Evolutionary conservation across 2,888 invertebrate species (phyloP).

Genomic region (Dinocampus coccinellae): DNA sequence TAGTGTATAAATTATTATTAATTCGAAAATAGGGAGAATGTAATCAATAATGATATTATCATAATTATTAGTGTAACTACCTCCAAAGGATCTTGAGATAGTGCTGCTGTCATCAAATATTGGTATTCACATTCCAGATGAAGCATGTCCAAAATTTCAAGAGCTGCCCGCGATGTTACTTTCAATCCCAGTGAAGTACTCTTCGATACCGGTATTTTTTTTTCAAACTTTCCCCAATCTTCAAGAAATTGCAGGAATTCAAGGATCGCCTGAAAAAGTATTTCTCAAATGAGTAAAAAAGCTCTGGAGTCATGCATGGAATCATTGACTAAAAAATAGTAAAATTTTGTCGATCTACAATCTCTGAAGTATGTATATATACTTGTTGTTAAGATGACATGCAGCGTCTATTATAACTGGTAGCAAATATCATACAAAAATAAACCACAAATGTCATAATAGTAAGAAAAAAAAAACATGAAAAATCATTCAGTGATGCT

Average conservation of each 20-base stretch:
- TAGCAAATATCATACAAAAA: too few species aligned
- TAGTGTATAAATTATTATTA: constrained; percentile 14
- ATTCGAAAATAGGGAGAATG: background rate
- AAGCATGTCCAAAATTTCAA: background rate
- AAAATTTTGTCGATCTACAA: background rate
- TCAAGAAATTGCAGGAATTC: background rate
- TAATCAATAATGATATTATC: background rate
- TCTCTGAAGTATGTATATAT: background rate
- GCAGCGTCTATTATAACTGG: too few species aligned
- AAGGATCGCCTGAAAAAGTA: background rate
- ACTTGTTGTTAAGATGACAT: background rate
- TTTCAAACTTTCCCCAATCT: constrained; percentile 1
- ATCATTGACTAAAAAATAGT: background rate
- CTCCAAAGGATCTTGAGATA: too few species aligned
- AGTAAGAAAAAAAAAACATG: too few species aligned
- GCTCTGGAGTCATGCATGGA: background rate
- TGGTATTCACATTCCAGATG: background rate
- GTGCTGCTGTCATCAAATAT: constrained; percentile 13
- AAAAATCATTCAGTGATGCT: too few species aligned
- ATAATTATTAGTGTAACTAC: constrained; percentile 20
- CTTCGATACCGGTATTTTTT: background rate
- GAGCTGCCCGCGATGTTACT: background rate
- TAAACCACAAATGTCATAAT: too few species aligned
- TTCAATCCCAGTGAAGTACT: background rate
- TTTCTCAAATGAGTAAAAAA: background rate